Evolutionary conservation across 2,888 invertebrate genomes (phyloP), one percentile per base, ranked within the genome.

Genomic region (Pherbina coryleti): DNA sequence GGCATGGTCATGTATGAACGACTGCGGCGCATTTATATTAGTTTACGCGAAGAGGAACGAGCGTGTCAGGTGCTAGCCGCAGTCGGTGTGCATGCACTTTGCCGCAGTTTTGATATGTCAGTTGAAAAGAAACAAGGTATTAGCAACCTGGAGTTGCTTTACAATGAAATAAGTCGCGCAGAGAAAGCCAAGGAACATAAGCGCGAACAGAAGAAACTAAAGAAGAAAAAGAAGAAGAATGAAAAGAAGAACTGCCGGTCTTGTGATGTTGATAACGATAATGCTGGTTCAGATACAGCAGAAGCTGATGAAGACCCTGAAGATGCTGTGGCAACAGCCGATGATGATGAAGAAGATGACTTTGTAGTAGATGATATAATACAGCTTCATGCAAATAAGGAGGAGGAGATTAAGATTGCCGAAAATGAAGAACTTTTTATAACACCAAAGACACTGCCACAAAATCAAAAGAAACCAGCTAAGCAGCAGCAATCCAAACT

Each of bases 51-150:
- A 88, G 97, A 97, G 87, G 97, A 97, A 89, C 95, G 96, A 86
- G 96, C 97, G n/a, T 97, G 97, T 91, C 96, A 96, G 90, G 95
- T 97, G 73, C 93, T 98, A 80, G 96, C 97, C 74, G 97, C 96
- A 64, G 95, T 96, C 7, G 95, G 95, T 0, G 94, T 97, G 0
- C 96, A 97, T 87, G 95, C 97, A 5, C 91, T 98, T 17, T 94
- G 95, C 86, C 94, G 96, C 83, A 97, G 95, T 90, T 98, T 97
- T 90, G 96, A 96, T 92, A 94, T 95, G 84, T 95, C 96, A 5
- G 95, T 97, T 37, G 97, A 98, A 90, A 93, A 93, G 80, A 97
- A 97, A 89, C 95, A 95, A 86, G 96, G 96, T 34, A 94, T 96
- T 31, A 95, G 96, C 62, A 96, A 97, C 87, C 91, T 98, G 80